phyloP scores from a whole-genome alignment of 2,888 invertebrate species.

The Crossocerus cetratus region DNA sequence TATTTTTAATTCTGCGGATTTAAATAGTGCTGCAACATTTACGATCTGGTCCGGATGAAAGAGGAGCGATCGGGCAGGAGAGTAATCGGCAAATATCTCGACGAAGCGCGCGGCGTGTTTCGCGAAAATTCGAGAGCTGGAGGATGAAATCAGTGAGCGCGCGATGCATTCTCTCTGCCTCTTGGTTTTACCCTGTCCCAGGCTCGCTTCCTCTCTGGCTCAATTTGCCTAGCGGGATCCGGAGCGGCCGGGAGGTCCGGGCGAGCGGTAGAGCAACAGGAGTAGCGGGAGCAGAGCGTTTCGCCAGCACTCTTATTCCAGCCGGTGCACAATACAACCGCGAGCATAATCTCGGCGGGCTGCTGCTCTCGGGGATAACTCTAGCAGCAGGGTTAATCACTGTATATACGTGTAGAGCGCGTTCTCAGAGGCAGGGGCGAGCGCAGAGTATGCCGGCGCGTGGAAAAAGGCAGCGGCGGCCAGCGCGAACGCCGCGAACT shows the following conservation, averaged over 20 bases:
- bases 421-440: not conserved
- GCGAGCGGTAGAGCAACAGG: slow-evolving; percentile 22
- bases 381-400: slow-evolving; percentile 47
- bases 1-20: slow-evolving; percentile 29
- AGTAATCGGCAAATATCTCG: slow-evolving; percentile 7
- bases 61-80: not conserved
- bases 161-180: not conserved
- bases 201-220: not conserved
- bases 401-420: slow-evolving; percentile 1
- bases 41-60: not conserved
- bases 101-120: not conserved
- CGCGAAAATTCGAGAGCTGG: too few species aligned
- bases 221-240: not conserved
- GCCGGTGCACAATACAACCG: slow-evolving; percentile 32
- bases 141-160: not conserved
- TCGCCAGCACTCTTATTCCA: slow-evolving; percentile 41
- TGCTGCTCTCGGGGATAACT: slow-evolving; percentile 40
- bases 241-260: not conserved
- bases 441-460: too few species aligned
- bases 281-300: not conserved
- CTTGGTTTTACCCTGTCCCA: too few species aligned
- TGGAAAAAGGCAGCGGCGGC: not conserved
- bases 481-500: not conserved
- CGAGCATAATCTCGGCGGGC: slow-evolving; percentile 47
- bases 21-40: not conserved